phyloP scores from a whole-genome alignment of 2,797 vertebrate species.

The Tragelaphus eurycerus region DNA sequence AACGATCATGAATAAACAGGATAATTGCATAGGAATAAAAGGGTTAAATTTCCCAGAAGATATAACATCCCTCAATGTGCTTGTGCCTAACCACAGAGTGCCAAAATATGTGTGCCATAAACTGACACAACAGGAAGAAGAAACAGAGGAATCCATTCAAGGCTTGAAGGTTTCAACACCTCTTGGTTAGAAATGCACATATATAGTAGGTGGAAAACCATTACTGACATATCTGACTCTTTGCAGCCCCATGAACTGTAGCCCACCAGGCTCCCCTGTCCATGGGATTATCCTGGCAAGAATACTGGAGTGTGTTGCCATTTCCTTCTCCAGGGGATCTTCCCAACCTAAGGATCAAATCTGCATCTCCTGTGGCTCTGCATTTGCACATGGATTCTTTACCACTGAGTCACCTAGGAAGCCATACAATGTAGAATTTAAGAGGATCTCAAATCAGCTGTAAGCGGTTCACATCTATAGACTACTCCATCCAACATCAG shows the following conservation, averaged over 20 bases:
- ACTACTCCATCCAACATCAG: neutral
- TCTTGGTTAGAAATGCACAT: neutral
- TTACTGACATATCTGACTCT: neutral
- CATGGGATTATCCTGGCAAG: neutral
- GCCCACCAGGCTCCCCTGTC: neutral
- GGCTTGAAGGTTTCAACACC: neutral
- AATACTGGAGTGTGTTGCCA: neutral
- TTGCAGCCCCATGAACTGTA: neutral
- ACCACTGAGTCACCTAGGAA: neutral
- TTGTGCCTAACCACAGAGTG: neutral
- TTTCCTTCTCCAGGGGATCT: neutral
- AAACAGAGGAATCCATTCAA: neutral
- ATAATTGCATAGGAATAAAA: neutral
- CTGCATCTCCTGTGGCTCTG: neutral
- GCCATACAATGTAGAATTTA: neutral
- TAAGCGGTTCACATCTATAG: neutral
- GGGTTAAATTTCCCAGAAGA: neutral
- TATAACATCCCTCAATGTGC: neutral
- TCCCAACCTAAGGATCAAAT: neutral
- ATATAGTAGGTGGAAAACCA: neutral
- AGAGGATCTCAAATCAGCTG: neutral
- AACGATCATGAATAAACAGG: neutral
- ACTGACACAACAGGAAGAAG: neutral
- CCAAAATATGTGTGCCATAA: neutral
- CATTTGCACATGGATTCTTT: neutral